Evolutionary conservation across 2,888 invertebrate species (phyloP).

Genomic region (Leucoma salicis): DNA sequence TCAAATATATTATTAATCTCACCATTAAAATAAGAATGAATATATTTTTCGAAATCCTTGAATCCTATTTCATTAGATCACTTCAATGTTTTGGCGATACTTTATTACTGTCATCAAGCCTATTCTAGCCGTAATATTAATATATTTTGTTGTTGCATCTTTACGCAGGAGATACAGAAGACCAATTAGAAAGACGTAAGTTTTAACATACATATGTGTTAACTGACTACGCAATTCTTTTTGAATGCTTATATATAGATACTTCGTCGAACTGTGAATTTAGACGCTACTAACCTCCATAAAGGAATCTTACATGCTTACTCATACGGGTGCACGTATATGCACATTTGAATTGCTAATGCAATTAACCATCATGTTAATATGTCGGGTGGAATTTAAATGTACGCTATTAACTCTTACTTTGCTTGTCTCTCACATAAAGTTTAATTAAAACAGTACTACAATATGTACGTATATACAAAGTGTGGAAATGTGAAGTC

Average conservation of each 20-base stretch:
- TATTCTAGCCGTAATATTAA: not conserved
- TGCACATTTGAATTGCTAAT: no score
- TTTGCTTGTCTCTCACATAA: no score
- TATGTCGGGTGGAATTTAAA: not conserved
- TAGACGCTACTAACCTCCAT: not conserved
- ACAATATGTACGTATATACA: no score
- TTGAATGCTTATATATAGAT: not conserved
- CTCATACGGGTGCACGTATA: no score
- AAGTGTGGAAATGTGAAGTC: no score
- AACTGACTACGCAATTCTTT: not conserved
- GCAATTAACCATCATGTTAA: not conserved
- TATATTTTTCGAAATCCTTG: no score
- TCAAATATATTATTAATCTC: no score
- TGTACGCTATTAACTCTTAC: no score
- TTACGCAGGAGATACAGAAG: not conserved
- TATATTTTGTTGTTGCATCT: not conserved
- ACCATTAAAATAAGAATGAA: no score
- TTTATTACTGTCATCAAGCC: not conserved
- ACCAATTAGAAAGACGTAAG: slow-evolving; percentile 51
- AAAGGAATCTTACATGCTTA: no score
- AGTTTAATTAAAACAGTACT: no score
- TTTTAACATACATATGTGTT: not conserved
- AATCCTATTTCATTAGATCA: not conserved
- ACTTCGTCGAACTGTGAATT: not conserved
- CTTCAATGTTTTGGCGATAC: not conserved